Base-by-base conservation (phyloP, 2,888 invertebrate genomes). In the Cenopis cana region DNA sequence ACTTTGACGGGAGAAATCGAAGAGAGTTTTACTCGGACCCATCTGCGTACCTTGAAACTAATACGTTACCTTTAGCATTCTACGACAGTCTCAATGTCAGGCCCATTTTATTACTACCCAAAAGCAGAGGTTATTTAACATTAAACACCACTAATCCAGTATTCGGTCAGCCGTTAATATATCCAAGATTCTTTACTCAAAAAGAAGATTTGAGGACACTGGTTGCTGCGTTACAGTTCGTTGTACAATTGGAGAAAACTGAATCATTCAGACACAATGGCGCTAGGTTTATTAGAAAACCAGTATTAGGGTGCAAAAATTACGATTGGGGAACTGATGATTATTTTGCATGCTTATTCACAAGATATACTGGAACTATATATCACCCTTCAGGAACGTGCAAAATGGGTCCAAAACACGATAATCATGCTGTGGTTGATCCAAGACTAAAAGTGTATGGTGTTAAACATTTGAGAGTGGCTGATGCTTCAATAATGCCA, bases 401-500 rank as follows among this genome's bases (percentile, higher is more conserved):
- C 74, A 89, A 89, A 76, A 90, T 90, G 90, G 90, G 90, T 10
- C 89, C 88, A 6, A 20, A 41, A 9, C 50, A 76, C 29, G 90
- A 90, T 94, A 93, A 79, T 68, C 70, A 80, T 73, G 89, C 90
- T 1, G 90, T 90, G 0, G 90, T 90, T 0, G 82, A 88, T 77
- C 77, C 85, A 29, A 85, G 85, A 76, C 76, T 90, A 24, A 85
- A 77, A 76, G 90, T 90, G 0, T 81, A 89, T 77, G 90, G 90
- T 0, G 76, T 89, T 52, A 76, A 74, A 46, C 90, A 94, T 70
- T 83, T 96, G 6, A 93, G 97, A 72, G 96, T 97, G 0, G 95
- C 95, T 0, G 97, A 97, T 85, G 97, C 96, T 1, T 97, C 97
- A 6, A 95, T 98, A 55, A 97, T 97, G 97, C 97, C 97, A 0